Evolutionary conservation across 1,140 invertebrate genomes (phyloP).

Genomic region (Drosophila kanapiae): DNA sequence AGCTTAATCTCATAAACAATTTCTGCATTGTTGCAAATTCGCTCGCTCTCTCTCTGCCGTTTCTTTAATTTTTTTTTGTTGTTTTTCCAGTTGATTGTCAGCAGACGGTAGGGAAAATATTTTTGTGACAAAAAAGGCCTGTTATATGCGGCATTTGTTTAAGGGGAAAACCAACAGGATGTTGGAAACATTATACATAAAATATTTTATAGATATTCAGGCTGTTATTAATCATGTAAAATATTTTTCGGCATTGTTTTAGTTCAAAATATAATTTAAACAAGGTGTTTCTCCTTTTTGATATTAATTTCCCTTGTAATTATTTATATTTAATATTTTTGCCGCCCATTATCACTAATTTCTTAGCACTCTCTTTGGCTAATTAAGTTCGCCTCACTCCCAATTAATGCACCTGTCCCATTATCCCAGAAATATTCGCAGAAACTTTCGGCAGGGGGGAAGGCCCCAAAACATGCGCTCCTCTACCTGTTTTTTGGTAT

Average conservation of each 20-base stretch:
- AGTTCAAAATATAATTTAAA: neutral
- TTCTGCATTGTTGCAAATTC: conserved; percentile 72
- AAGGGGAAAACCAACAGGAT: neutral
- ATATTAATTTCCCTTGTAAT: neutral
- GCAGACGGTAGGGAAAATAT: conserved; percentile 53
- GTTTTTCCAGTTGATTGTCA: conserved; percentile 52
- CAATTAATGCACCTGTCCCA: conserved; percentile 17
- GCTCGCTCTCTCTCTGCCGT: conserved; percentile 28
- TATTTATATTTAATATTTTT: conserved; percentile 1
- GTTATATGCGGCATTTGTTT: neutral
- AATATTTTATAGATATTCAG: neutral
- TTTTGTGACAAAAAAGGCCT: conserved; percentile 15
- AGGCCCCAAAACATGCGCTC: neutral
- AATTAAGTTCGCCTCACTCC: conserved; percentile 16
- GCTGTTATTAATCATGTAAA: neutral
- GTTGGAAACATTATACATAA: neutral
- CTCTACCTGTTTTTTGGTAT: conserved; percentile 46
- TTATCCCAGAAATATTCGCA: conserved; percentile 17
- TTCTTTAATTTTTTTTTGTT: conserved; percentile 8
- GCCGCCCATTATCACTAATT: neutral
- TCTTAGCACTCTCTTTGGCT: conserved; percentile 6
- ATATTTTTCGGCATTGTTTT: neutral
- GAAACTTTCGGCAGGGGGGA: neutral
- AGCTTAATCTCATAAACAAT: conserved; percentile 84
- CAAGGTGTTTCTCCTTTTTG: too few relatives aligned